These are phyloP conservation scores for Gadopsis bispinosus DNA, from an alignment of 2,797 vertebrate genomes.

Conservation along the genomic window DNA sequence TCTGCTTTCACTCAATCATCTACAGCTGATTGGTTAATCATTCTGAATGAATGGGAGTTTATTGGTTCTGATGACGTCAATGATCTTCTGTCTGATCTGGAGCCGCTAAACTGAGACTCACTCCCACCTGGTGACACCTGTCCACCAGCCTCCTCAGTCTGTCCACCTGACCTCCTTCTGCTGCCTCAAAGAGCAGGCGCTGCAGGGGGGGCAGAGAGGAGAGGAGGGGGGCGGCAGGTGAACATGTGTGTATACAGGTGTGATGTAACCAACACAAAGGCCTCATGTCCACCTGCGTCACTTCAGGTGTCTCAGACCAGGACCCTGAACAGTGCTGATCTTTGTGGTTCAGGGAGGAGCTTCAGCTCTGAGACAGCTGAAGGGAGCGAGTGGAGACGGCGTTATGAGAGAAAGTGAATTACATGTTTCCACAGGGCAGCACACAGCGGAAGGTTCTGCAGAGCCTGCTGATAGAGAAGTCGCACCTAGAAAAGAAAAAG, in stretches of 20 bases:
- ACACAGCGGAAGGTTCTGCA: conserved; percentile 94
- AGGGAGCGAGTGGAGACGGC: neutral
- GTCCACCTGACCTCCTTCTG: conserved; percentile 90
- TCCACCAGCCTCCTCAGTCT: conserved; percentile 94
- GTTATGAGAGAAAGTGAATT: conserved; percentile 78
- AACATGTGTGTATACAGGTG: conserved; percentile 48
- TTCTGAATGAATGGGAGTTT: conserved; percentile 9
- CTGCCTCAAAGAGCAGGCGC: conserved; percentile 97
- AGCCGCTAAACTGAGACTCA: conserved; percentile 94
- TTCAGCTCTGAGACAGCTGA: conserved; percentile 2
- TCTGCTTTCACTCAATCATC: conserved; percentile 50
- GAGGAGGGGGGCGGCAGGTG: conserved; percentile 39
- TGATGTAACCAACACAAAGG: conserved; percentile 1
- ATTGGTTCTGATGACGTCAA: conserved; percentile 74
- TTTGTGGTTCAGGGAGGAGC: no score
- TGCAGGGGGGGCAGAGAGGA: conserved; percentile 57
- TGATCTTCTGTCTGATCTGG: conserved; percentile 89
- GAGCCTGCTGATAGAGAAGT: conserved; percentile 93
- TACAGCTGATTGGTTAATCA: conserved; percentile 29
- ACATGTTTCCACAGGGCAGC: conserved; percentile 98
- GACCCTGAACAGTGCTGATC: no score
- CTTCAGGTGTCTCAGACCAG: conserved; percentile 3
- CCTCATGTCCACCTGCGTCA: neutral
- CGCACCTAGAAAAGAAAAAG: conserved; percentile 89
- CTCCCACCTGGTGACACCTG: conserved; percentile 95